Evolutionary conservation across 1,140 invertebrate species (phyloP), one percentile per base, ranked within the genome.

Genomic region (Papilio aristodemus): DNA sequence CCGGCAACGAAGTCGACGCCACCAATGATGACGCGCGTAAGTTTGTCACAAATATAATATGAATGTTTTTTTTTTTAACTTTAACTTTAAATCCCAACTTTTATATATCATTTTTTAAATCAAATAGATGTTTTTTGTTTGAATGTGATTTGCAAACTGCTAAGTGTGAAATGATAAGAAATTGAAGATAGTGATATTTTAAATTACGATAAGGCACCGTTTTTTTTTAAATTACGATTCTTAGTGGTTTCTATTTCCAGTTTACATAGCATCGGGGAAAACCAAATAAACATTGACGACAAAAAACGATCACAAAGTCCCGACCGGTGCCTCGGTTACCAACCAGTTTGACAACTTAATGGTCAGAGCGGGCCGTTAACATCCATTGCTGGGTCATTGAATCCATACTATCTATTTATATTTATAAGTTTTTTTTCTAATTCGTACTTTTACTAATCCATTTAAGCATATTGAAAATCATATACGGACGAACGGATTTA

Each of bases 1-100:
- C 93, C 22, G 93, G 92, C 22, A 94, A 93, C 76, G 93, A 94
- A 76, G 86, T 93, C 38, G 91, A 92, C 38, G 89, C 91, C 3
- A 87, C 90, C 3, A 84, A 87, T n/a, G 82, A 85, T 41, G 91
- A 92, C 72, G 77, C 87, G 22, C 82, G 92, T 92, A 76, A 87
- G 85, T 81, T 64, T 38, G 68, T 32, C 2, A 32, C 27, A 32
- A 32, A 32, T 32, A 32, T 32, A 32, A 32, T 3, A 32, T 32
- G 27, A 3, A 32, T 32, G 27, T n/a, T n/a, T n/a, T n/a, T n/a
- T n/a, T n/a, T n/a, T n/a, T n/a, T n/a, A n/a, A n/a, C n/a, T n/a
- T n/a, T 10, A 11, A 39, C 38, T 41, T 39, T 39, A 13, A 3
- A 41, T 11, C 3, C 39, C 13, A n/a, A n/a, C 39, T 13, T 41